Conservation (phyloP, 2,888 invertebrate genomes). For the Argyra leucocephala region DNA sequence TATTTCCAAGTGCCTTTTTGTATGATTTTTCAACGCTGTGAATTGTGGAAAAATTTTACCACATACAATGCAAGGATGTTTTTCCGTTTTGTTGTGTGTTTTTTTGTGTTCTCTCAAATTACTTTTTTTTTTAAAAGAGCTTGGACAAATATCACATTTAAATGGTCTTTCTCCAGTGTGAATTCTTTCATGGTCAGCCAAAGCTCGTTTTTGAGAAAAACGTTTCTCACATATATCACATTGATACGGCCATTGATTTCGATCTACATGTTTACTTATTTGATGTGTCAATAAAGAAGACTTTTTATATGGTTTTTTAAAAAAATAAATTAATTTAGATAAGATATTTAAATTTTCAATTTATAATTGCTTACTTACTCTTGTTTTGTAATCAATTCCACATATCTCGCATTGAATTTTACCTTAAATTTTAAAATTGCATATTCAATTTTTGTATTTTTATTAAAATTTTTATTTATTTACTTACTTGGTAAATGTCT, state of each 20-base stretch:
- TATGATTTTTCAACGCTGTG: constrained; percentile 23
- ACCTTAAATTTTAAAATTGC: background rate
- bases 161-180: constrained; percentile 19
- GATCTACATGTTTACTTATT: background rate
- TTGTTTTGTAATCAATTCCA: background rate
- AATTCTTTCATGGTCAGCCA: constrained; percentile 12
- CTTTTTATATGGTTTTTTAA: background rate
- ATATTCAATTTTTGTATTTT: no score
- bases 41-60: constrained; percentile 18
- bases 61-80: constrained; percentile 26
- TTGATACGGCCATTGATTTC: background rate
- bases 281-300: background rate
- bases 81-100: constrained; percentile 16
- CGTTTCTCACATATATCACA: background rate
- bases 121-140: constrained; percentile 15
- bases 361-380: background rate
- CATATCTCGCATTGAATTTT: background rate
- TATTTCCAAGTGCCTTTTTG: constrained; percentile 14
- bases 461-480: background rate
- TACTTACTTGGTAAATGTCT: background rate
- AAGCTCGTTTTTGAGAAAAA: background rate
- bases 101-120: constrained; percentile 15
- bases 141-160: constrained; percentile 17
- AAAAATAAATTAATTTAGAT: background rate
- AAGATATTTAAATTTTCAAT: no score